These are phyloP conservation scores for Amphiprion clarkii DNA, from an alignment of 2,797 vertebrate species.

Conservation along the genomic window DNA sequence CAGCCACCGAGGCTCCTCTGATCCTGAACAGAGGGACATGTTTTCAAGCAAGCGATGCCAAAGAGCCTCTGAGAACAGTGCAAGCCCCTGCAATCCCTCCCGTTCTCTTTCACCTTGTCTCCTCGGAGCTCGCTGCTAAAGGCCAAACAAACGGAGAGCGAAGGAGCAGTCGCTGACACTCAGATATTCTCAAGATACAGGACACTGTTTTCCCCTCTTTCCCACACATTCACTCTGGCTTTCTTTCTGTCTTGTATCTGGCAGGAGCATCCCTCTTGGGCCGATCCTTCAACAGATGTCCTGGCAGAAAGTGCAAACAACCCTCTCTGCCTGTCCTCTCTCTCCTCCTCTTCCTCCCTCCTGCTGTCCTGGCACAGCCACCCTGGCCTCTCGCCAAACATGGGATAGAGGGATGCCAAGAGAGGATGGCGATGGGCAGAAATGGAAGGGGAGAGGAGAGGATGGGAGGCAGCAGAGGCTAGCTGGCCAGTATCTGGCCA, in stretches of 20 bases:
- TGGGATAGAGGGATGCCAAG: conserved; percentile 53
- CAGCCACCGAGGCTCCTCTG: conserved; percentile 68
- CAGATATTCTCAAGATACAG: conserved; percentile 62
- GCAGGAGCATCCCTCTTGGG: conserved; percentile 53
- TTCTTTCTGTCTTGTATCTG: conserved; percentile 47
- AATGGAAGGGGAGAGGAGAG: conserved; percentile 34
- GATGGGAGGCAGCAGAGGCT: conserved; percentile 15
- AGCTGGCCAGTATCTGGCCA: conserved; percentile 42
- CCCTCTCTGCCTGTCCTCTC: conserved; percentile 32
- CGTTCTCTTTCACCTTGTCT: conserved; percentile 48
- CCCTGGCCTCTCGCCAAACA: conserved; percentile 46
- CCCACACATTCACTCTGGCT: conserved; percentile 14
- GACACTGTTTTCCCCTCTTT: conserved; percentile 20
- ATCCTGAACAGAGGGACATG: conserved; percentile 78
- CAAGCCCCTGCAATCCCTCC: conserved; percentile 28
- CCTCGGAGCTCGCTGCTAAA: conserved; percentile 37
- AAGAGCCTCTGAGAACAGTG: conserved; percentile 59
- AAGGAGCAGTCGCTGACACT: conserved; percentile 47
- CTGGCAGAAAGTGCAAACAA: conserved; percentile 55
- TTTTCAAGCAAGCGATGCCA: conserved; percentile 67
- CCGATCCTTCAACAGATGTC: conserved; percentile 58
- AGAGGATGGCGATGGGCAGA: conserved; percentile 50
- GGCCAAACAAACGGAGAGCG: conserved; percentile 57
- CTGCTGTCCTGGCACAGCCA: conserved; percentile 44
- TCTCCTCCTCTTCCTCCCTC: conserved; percentile 25